Evolutionary conservation across 2,113 vertebrate genomes (phyloP), one percentile per base, ranked within the genome.

Genomic region (Brienomyrus longianalis): DNA sequence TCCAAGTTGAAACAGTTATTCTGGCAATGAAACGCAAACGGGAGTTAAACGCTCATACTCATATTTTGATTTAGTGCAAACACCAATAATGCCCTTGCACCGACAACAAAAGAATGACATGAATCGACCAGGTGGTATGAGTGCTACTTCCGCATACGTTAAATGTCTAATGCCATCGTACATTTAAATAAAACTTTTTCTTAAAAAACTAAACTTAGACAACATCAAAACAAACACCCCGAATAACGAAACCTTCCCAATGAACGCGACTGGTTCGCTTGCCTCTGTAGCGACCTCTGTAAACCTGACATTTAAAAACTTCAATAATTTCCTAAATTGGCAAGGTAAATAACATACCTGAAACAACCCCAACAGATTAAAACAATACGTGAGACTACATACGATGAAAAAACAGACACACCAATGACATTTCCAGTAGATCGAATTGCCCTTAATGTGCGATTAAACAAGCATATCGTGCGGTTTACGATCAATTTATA

Each of bases 381-480:
- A n/a, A 83, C 21, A 19, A 59, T 59, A 52, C 39, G 83, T 21
- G 27, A 43, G 21, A 47, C 59, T 88, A 62, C 2, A 39, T 50
- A 54, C 77, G 51, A 89, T 43, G 88, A 27, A 54, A 59, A 83
- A 48, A 48, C 39, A 83, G 7, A 48, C 31, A 62, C 39, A 47
- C 80, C 2, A 51, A 66, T 85, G n/a, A 66, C 54, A 86, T 19
- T 45, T 59, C 52, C 35, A 84, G 39, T 9, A 85, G 31, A 23
- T 54, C 9, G 45, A 89, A 86, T 8, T 89, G 23, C 54, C 56
- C 19, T 50, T 35, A 62, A 62, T 52, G 19, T 89, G 83, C n/a
- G 59, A 13, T 54, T 70, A 86, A 86, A 50, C 83, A 86, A 89
- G n/a, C 85, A 17, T 51, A 89, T 86, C 88, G 27, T 80, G 70